Base-by-base conservation (phyloP, 2,797 vertebrate species). In the Falco rusticolus region DNA sequence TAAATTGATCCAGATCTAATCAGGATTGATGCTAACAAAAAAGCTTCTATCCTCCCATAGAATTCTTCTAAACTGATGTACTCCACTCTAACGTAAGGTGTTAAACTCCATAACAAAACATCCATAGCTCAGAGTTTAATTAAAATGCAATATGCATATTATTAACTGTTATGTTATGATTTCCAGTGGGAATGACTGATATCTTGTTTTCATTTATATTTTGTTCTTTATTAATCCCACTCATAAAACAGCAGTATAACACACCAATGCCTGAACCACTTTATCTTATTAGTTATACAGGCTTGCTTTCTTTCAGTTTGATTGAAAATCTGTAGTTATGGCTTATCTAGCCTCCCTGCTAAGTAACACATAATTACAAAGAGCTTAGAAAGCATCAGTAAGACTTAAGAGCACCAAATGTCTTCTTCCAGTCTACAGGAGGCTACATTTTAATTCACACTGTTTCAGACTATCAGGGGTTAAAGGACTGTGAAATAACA, bases 351-450 rank as follows among this genome's bases (percentile, higher is more conserved):
- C 11, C 13, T 92, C 59, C 14, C 45, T 45, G 54, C 28, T 71
- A 96, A 94, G 75, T 48, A 93, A 61, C 18, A 74, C 4, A 51
- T 80, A 93, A 89, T 84, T 95, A 86, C 33, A 78, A 82, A 93
- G 33, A 92, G 26, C 7, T 65, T 88, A 90, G 72, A 87, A 94
- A 87, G 26, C 33, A 89, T 22, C 28, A 81, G 11, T 68, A 77
- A 54, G 11, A 56, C 19, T 33, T 76, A 59, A 85, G 48, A 72
- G 21, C 22, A 71, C 10, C 29, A 89, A 48, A 37, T 37, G 37
- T 47, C 10, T 94, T 87, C 7, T 13, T 84, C 90, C 17, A 34
- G 28, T 48, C 43, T 70, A 20, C 43, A 59, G 15, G 10, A 84
- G 14, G 16, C 31, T 57, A 45, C 24, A 33, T 53, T 3, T 87